phyloP scores from a whole-genome alignment of 2,888 invertebrate species.

The Chironomus tentans region DNA sequence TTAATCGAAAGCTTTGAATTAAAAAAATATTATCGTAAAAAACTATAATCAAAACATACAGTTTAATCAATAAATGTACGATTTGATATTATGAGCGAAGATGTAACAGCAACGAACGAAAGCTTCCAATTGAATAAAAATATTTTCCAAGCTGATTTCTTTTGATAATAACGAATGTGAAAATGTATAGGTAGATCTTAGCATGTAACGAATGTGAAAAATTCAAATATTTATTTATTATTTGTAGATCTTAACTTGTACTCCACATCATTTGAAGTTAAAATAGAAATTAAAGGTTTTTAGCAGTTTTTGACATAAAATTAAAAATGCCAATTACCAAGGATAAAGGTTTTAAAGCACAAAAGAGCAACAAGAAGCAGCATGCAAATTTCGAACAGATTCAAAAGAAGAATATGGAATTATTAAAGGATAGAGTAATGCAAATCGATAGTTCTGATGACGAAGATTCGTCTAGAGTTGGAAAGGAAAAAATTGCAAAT shows the following conservation, averaged over 20 bases:
- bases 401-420: slow-evolving; percentile 44
- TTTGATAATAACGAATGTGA: no score
- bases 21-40: no score
- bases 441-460: slow-evolving; percentile 47
- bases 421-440: slow-evolving; percentile 44
- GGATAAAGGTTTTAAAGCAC: background rate
- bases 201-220: no score
- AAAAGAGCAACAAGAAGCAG: background rate
- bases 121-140: no score
- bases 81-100: no score
- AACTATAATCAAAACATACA: no score
- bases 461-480: slow-evolving; percentile 45
- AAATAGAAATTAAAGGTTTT: background rate
- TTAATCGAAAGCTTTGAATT: no score
- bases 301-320: background rate
- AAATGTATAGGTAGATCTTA: no score
- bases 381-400: slow-evolving; percentile 41
- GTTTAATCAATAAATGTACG: no score
- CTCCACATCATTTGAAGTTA: background rate
- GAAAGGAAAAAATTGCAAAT: slow-evolving; percentile 24
- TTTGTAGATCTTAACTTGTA: background rate
- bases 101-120: no score
- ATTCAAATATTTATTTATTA: no score
- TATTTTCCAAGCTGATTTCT: no score
- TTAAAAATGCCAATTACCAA: background rate